Conservation (phyloP, 2,797 vertebrate genomes). For the Streptopelia turtur region DNA sequence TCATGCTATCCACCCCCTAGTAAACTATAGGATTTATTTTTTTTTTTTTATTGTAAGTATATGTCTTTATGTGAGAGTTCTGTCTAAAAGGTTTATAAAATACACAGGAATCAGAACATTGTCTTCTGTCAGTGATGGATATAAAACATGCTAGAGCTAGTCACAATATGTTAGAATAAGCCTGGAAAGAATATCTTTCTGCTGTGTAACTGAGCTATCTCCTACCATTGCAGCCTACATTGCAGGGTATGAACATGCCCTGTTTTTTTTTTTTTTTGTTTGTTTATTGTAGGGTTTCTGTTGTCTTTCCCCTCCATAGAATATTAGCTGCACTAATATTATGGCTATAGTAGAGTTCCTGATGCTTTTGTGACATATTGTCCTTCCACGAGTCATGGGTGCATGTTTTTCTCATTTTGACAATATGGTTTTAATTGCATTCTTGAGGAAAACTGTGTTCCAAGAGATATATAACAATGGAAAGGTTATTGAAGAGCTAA, state of each 20-base stretch:
- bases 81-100: neutral
- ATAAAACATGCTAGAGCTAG: neutral
- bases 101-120: neutral
- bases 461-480: neutral
- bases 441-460: neutral
- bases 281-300: neutral
- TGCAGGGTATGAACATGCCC: accelerated
- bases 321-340: neutral
- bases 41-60: neutral
- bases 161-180: neutral
- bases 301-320: neutral
- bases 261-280: accelerated
- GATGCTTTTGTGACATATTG: neutral
- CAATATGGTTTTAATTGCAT: neutral
- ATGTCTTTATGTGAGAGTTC: neutral
- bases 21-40: neutral
- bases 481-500: neutral
- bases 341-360: neutral
- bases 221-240: neutral
- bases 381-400: neutral
- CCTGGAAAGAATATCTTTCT: neutral
- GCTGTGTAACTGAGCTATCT: neutral
- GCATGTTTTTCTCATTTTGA: neutral
- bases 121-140: neutral
- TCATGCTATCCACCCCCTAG: neutral